phyloP scores from a whole-genome alignment of 2,113 vertebrate genomes.

The Malaclemys terrapin region DNA sequence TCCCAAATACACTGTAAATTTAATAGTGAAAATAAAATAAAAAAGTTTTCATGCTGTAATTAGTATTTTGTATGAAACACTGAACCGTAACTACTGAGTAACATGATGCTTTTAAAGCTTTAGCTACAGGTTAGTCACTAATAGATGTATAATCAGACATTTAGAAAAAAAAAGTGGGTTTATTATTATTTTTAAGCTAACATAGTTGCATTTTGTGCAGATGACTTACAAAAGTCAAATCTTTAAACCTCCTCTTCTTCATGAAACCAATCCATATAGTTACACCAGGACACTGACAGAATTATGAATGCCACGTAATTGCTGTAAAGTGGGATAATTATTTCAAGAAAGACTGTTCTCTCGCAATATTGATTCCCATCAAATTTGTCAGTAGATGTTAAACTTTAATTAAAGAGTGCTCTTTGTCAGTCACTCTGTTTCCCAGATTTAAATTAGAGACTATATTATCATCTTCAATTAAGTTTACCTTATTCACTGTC shows the following conservation, averaged over 20 bases:
- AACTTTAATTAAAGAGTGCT: slow-evolving; percentile 57
- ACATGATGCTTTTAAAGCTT: background rate
- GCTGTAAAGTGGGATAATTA: slow-evolving; percentile 18
- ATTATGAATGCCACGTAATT: background rate
- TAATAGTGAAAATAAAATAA: background rate
- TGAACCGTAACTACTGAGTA: background rate
- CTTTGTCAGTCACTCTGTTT: slow-evolving; percentile 46
- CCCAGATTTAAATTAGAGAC: slow-evolving; percentile 15
- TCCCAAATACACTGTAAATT: background rate
- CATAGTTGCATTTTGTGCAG: background rate
- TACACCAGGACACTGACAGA: background rate
- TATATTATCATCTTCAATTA: slow-evolving; percentile 55
- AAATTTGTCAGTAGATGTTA: slow-evolving; percentile 50
- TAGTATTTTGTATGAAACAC: background rate
- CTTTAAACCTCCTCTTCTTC: background rate
- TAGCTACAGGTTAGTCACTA: background rate
- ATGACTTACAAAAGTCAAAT: background rate
- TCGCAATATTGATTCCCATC: slow-evolving; percentile 10
- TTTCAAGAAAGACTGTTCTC: background rate
- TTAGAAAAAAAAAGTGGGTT: background rate
- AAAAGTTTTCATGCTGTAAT: background rate
- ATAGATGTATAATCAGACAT: background rate
- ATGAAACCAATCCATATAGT: background rate
- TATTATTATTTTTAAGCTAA: background rate
- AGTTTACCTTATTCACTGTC: slow-evolving; percentile 19